Conservation (phyloP, 2,888 invertebrate genomes). For the Pristionchus exspectatus region DNA sequence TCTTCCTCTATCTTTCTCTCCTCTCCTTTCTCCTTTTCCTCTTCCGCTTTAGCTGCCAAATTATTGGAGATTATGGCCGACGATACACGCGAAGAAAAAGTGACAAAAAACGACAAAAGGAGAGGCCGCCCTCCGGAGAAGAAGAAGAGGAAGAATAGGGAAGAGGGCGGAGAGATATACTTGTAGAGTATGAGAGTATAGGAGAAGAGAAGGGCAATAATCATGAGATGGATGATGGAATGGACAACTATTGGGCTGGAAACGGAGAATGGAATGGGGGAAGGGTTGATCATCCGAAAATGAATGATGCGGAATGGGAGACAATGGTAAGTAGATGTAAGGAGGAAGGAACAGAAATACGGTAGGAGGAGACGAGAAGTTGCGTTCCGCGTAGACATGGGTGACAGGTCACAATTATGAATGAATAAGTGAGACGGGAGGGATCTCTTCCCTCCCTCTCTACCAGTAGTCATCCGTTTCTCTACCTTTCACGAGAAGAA, state of each 20-base stretch:
- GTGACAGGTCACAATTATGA: constrained; percentile 28
- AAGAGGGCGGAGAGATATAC: constrained; percentile 39
- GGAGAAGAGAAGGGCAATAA: constrained; percentile 29
- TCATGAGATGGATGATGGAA: constrained; percentile 47
- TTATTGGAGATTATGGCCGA: constrained; percentile 31
- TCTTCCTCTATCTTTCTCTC: not conserved
- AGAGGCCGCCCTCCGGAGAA: not conserved
- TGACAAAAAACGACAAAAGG: constrained; percentile 20
- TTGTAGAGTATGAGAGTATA: not conserved
- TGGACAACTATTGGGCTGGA: constrained; percentile 48
- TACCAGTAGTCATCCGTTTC: not conserved
- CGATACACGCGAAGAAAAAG: not conserved
- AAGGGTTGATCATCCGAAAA: constrained; percentile 5
- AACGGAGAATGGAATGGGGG: constrained; percentile 10
- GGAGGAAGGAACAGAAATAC: not conserved
- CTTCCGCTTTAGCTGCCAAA: constrained; percentile 5
- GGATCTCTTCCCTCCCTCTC: not conserved
- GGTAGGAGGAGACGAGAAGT: not conserved
- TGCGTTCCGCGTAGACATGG: not conserved
- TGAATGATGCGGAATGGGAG: not conserved
- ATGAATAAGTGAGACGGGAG: not conserved
- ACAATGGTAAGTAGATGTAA: not conserved
- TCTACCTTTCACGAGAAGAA: constrained; percentile 18
- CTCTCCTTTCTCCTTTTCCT: not conserved
- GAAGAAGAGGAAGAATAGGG: constrained; percentile 2